Conservation (phyloP, 1,140 invertebrate species). For the Reticulitermes speratus region DNA sequence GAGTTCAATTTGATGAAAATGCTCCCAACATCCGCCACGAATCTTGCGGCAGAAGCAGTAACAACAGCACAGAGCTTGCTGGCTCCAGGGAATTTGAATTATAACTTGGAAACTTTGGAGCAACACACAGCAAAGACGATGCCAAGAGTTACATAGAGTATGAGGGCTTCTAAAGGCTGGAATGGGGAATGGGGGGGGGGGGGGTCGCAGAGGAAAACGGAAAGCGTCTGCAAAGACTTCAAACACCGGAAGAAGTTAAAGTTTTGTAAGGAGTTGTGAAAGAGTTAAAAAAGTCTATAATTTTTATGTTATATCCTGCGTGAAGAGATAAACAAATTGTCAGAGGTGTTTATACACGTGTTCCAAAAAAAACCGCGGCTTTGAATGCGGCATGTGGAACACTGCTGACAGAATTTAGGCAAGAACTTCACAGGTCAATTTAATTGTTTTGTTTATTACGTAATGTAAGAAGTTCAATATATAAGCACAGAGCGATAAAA, state of each 20-base stretch:
- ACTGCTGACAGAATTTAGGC: background rate
- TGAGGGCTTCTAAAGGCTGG: background rate
- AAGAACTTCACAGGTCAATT: background rate
- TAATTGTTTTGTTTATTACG: background rate
- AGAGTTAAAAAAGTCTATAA: background rate
- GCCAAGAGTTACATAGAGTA: background rate
- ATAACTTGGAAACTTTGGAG: constrained; percentile 8
- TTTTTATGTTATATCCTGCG: background rate
- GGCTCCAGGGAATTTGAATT: constrained; percentile 17
- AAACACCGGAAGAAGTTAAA: constrained; percentile 6
- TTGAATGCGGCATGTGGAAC: background rate
- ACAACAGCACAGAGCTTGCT: background rate
- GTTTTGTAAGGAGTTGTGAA: background rate
- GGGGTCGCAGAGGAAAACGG: background rate
- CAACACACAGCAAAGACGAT: constrained; percentile 17
- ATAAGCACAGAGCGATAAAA: no score
- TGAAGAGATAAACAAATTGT: constrained; percentile 8
- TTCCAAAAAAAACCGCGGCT: background rate
- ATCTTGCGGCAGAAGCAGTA: constrained; percentile 1
- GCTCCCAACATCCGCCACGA: background rate
- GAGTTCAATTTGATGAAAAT: constrained; percentile 17
- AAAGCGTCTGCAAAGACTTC: constrained; percentile 5
- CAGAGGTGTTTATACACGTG: background rate
- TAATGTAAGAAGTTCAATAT: background rate
- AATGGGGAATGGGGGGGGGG: background rate